These are phyloP conservation scores for Luehdorfia chinensis DNA, from an alignment of 1,140 invertebrate species.

Conservation along the genomic window DNA sequence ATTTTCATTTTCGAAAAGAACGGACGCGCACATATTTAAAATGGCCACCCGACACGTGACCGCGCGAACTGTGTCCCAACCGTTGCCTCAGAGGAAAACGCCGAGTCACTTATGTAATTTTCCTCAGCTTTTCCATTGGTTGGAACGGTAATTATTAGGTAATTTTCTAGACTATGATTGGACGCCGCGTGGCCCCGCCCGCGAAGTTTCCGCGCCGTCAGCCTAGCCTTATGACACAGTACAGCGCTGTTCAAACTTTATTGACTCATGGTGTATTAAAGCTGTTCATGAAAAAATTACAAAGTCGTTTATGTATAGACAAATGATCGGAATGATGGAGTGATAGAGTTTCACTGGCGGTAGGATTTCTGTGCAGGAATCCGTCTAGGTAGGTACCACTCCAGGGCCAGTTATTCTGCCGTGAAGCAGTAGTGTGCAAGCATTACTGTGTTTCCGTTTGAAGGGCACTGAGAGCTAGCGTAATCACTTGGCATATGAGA, in stretches of 20 bases:
- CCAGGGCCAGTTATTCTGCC: too few relatives aligned
- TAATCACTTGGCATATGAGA: too few relatives aligned
- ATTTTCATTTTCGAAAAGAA: constrained; percentile 6
- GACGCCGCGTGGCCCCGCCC: constrained; percentile 33
- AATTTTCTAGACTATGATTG: constrained; percentile 41
- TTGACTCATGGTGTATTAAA: background rate
- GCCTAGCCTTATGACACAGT: constrained; percentile 36
- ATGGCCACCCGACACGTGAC: background rate
- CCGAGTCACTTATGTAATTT: constrained; percentile 29
- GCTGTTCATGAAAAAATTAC: too few relatives aligned
- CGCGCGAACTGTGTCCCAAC: constrained; percentile 5
- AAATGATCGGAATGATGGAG: too few relatives aligned
- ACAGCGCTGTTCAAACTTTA: constrained; percentile 5
- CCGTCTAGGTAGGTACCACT: too few relatives aligned
- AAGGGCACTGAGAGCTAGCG: too few relatives aligned
- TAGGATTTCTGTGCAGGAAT: too few relatives aligned
- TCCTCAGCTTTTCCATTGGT: constrained; percentile 37
- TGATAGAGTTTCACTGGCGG: too few relatives aligned
- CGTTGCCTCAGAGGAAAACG: constrained; percentile 28
- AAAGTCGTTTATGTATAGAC: too few relatives aligned
- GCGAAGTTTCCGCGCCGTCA: constrained; percentile 29
- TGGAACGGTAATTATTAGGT: constrained; percentile 40
- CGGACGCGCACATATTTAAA: background rate
- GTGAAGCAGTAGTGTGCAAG: too few relatives aligned
- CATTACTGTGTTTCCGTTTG: too few relatives aligned